phyloP scores from a whole-genome alignment of 92 coral and sea anemone genomes.

The Porites evermanni region DNA sequence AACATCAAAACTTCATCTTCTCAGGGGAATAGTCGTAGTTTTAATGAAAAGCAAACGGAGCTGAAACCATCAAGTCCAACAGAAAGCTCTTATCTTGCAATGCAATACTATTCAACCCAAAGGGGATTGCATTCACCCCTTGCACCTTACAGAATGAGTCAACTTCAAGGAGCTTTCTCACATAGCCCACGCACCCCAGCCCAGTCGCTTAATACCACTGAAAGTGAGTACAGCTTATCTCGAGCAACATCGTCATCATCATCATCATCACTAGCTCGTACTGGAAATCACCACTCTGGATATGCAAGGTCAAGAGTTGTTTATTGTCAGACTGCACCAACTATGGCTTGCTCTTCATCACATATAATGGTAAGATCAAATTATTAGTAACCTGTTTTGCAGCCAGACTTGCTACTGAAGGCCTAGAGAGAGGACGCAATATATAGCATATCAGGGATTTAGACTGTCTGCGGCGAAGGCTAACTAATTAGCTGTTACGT shows the following conservation, averaged over 20 bases:
- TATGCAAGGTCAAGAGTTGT: conserved; percentile 39
- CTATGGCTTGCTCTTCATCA: conserved; percentile 44
- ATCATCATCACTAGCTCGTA: conserved; percentile 1
- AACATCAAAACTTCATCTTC: background rate
- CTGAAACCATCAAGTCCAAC: conserved; percentile 24
- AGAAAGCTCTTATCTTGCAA: conserved; percentile 20
- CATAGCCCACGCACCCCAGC: conserved; percentile 11
- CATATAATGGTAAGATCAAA: conserved; percentile 20
- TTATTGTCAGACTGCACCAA: conserved; percentile 37
- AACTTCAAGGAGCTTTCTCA: conserved; percentile 33
- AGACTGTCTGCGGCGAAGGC: too few relatives aligned
- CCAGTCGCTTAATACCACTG: conserved; percentile 11
- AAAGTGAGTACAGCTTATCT: conserved; percentile 11
- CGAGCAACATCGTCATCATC: background rate
- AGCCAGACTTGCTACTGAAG: too few relatives aligned
- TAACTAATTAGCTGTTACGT: too few relatives aligned
- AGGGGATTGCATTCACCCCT: conserved; percentile 18
- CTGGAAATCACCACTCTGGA: conserved; percentile 20
- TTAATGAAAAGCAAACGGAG: conserved; percentile 23
- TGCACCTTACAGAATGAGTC: conserved; percentile 37
- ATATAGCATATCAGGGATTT: too few relatives aligned
- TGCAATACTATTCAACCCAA: conserved; percentile 23
- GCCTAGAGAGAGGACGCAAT: too few relatives aligned
- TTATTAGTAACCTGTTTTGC: background rate
- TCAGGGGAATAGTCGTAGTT: background rate